A percentile compares a stretch with the other conserved stretches of the same genome.
Evolutionary conservation across 2,888 invertebrate species (phyloP).

Genomic region (Plagodis dolabraria): DNA sequence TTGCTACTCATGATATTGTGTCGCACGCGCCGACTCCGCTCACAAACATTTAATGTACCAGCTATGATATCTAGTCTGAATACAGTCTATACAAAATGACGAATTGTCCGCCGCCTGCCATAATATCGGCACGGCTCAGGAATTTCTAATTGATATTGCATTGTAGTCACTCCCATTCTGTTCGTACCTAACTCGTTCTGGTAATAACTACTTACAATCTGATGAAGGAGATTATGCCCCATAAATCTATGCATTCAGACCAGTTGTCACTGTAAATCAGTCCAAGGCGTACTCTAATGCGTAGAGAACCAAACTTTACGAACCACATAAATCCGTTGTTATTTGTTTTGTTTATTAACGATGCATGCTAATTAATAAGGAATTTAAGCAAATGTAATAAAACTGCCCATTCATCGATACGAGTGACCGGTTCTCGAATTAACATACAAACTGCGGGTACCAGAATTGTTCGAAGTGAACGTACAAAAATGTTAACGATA

Average conservation of each 20-base stretch:
- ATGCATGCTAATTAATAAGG: slow-evolving; percentile 48
- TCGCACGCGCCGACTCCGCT: slow-evolving; percentile 63
- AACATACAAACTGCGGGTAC: slow-evolving; percentile 32
- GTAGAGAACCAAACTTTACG: slow-evolving; percentile 48
- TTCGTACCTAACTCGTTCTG: slow-evolving; percentile 46
- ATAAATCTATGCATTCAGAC: slow-evolving; percentile 45
- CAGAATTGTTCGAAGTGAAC: slow-evolving; percentile 29
- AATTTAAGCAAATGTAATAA: slow-evolving; percentile 49
- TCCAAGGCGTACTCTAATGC: slow-evolving; percentile 41
- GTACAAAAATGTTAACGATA: slow-evolving; percentile 39
- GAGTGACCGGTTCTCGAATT: slow-evolving; percentile 45
- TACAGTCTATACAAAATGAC: slow-evolving; percentile 62
- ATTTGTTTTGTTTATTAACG: slow-evolving; percentile 47
- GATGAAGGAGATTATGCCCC: slow-evolving; percentile 52
- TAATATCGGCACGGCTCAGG: slow-evolving; percentile 48
- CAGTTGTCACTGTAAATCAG: slow-evolving; percentile 51
- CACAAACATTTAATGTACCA: slow-evolving; percentile 54
- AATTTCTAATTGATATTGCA: slow-evolving; percentile 68
- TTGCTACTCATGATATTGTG: too few species aligned
- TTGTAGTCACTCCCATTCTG: slow-evolving; percentile 59
- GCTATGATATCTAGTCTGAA: slow-evolving; percentile 55
- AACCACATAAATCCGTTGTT: slow-evolving; percentile 44
- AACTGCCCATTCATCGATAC: slow-evolving; percentile 45
- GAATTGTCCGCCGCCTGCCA: slow-evolving; percentile 51
- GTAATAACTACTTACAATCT: slow-evolving; percentile 52